Percentiles rank a stretch among this genome's conserved stretches.
Evolutionary conservation across 2,888 invertebrate species (phyloP).

Genomic region (Urechis unicinctus): DNA sequence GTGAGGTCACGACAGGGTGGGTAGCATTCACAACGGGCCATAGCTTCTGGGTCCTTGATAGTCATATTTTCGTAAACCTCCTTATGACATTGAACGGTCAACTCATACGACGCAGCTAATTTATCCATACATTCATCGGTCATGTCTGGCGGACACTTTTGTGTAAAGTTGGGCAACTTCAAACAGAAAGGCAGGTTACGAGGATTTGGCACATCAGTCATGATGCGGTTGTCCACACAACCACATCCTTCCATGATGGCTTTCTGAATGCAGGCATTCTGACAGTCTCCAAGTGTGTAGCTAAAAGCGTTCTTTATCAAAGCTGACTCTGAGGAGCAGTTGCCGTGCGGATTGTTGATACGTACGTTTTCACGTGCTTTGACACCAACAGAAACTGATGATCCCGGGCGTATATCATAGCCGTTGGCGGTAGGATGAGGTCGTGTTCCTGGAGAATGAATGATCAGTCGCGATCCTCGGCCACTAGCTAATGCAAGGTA

Average conservation of each 20-base stretch:
- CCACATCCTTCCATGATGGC: constrained; percentile 21
- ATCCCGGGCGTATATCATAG: constrained; percentile 23
- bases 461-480: constrained; percentile 22
- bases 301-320: neutral
- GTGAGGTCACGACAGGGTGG: constrained; percentile 24
- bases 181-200: neutral
- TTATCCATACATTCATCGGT: neutral
- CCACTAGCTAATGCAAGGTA: constrained; percentile 23
- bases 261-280: constrained; percentile 24
- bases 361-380: constrained; percentile 23
- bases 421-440: constrained; percentile 23
- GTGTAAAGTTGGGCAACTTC: neutral
- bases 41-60: constrained; percentile 19
- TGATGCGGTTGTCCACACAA: constrained; percentile 19
- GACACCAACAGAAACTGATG: constrained; percentile 24
- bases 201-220: neutral
- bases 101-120: neutral
- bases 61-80: constrained; percentile 25
- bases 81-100: constrained; percentile 18
- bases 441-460: constrained; percentile 22
- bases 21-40: constrained; percentile 22
- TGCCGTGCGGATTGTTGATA: constrained; percentile 22
- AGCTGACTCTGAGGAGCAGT: constrained; percentile 18
- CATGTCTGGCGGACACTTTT: neutral
- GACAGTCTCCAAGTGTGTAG: constrained; percentile 24